Base-by-base conservation (phyloP, 2,797 vertebrate species). In the Tamandua tetradactyla region DNA sequence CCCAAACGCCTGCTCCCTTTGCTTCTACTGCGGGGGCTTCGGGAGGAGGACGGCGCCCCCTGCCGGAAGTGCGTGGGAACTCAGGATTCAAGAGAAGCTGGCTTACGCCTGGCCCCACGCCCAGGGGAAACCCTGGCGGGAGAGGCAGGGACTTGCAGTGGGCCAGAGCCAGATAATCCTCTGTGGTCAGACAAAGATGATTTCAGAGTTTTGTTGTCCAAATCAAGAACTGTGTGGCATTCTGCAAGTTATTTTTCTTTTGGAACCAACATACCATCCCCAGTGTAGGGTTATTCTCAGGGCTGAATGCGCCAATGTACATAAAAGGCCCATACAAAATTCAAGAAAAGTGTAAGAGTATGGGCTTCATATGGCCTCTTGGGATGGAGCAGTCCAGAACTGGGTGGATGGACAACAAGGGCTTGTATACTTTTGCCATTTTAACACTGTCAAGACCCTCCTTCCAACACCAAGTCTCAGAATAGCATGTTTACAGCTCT, bases 21-120 rank as follows among this genome's bases (percentile, higher is more conserved):
- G 64, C 3, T 1, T 44, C 57, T 49, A 52, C 3, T 6, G 5
- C 89, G 2, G 2, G 75, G 55, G 87, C 55, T 95, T 95, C 18
- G 30, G 85, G 93, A 44, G 81, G 92, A 87, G 80, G 57, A 35
- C 94, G 17, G 95, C 91, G 94, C 93, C 96, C 93, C 93, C 97
- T 97, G 93, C 95, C 52, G 96, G 93, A 82, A 80, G 25, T n/a
- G 57, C 52, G 17, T 1, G 72, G 89, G 89, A 97, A 66, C 89
- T 76, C 76, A 8, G 74, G 61, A 35, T 13, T 79, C 81, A 7
- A 44, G 42, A 47, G 82, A 89, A 57, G 25, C 6, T 3, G 61
- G 66, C 25, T 83, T 74, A 40, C 44, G 8, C 44, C 32, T 1
- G 30, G 35, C 4, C 30, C n/a, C 18, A 11, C 2, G 13, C 47